These are phyloP conservation scores for Baccha elongata DNA, from an alignment of 2,888 invertebrate genomes.

Conservation along the genomic window DNA sequence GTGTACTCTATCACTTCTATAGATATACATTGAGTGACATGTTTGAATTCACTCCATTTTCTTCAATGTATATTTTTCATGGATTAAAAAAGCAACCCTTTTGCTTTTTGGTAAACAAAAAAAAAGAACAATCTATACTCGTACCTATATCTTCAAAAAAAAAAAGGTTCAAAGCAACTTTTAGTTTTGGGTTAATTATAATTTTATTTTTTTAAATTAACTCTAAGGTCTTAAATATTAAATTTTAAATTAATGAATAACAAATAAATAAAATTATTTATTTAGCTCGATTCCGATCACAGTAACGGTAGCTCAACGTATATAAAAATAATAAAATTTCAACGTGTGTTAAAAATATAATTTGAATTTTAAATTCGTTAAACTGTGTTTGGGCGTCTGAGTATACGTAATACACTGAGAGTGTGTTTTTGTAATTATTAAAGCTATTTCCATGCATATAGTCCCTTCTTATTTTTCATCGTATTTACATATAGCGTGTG, in stretches of 20 bases:
- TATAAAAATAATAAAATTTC: constrained; percentile 49
- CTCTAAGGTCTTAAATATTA: constrained; percentile 35
- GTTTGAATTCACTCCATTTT: too few relatives aligned
- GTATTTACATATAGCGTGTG: constrained; percentile 59
- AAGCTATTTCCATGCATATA: constrained; percentile 73
- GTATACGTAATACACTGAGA: neutral
- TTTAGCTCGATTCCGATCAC: constrained; percentile 57
- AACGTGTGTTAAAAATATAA: constrained; percentile 20
- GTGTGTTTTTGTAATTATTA: constrained; percentile 39
- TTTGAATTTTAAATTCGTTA: constrained; percentile 68
- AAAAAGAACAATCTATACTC: too few relatives aligned
- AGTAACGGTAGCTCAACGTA: constrained; percentile 62
- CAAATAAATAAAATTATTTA: constrained; percentile 34
- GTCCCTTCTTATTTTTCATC: constrained; percentile 26
- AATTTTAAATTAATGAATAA: constrained; percentile 13
- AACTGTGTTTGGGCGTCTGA: neutral
- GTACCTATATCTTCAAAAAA: neutral
- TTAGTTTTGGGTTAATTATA: neutral
- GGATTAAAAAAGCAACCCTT: too few relatives aligned
- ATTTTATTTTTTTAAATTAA: constrained; percentile 42
- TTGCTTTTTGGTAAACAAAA: neutral
- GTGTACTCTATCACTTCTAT: too few relatives aligned
- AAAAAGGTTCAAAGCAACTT: neutral
- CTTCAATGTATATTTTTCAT: too few relatives aligned
- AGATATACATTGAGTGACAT: too few relatives aligned